Conservation (phyloP, 2,888 invertebrate species). For the Dysmachus trigonus region DNA sequence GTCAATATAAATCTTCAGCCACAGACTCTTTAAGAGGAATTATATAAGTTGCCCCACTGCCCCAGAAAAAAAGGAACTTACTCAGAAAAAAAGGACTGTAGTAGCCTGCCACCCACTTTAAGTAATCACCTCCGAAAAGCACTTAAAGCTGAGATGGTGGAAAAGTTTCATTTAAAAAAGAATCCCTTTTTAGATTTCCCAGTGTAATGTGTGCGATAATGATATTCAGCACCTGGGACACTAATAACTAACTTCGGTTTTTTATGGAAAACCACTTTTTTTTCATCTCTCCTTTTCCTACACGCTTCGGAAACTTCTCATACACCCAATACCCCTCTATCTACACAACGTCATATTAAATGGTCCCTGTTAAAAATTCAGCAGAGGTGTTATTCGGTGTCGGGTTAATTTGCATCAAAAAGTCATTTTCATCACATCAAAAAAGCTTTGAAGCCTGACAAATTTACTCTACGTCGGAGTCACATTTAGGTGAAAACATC, state of each 20-base stretch:
- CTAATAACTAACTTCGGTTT: not conserved
- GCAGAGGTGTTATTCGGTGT: not conserved
- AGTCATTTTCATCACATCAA: slow-evolving; percentile 49
- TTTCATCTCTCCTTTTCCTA: not conserved
- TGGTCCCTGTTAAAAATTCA: not conserved
- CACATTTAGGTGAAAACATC: not conserved
- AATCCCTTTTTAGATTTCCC: not conserved
- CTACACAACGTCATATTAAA: not conserved
- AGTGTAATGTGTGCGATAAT: not conserved
- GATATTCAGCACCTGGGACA: not conserved
- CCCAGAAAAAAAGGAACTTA: not conserved
- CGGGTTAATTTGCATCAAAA: slow-evolving; percentile 49
- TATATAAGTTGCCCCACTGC: not conserved
- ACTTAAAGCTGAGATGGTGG: not conserved
- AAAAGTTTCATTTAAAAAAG: not conserved
- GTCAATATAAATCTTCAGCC: not conserved
- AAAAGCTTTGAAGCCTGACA: slow-evolving; percentile 48
- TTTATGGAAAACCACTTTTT: not conserved
- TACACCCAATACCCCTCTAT: not conserved
- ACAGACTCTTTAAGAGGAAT: not conserved
- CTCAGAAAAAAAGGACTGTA: not conserved
- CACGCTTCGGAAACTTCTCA: not conserved
- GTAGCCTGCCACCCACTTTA: not conserved
- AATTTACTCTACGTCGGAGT: slow-evolving; percentile 10
- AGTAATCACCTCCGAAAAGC: not conserved